These are phyloP conservation scores for Anolis sagrei DNA, from an alignment of 2,113 vertebrate species.

Conservation along the genomic window DNA sequence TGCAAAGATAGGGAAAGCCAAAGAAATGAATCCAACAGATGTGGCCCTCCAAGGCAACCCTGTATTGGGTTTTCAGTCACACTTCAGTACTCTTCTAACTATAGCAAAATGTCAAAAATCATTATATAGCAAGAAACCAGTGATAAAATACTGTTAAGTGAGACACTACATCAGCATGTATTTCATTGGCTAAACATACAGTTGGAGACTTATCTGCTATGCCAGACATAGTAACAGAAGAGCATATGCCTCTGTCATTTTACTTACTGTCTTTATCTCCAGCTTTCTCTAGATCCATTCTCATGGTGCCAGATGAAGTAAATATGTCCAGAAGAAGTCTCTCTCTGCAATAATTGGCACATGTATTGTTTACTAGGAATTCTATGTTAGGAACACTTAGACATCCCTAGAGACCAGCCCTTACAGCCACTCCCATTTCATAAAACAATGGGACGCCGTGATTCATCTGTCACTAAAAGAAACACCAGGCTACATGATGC, in stretches of 20 bases:
- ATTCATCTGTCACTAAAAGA: not conserved
- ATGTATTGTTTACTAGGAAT: slow-evolving; percentile 13
- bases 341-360: not conserved
- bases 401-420: slow-evolving; percentile 14
- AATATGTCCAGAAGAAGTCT: not conserved
- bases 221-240: fast-evolving
- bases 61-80: fast-evolving
- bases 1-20: not conserved
- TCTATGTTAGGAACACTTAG: not conserved
- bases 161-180: not conserved
- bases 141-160: fast-evolving
- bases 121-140: fast-evolving
- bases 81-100: fast-evolving
- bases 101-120: fast-evolving
- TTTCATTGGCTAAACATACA: not conserved
- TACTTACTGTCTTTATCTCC: slow-evolving; percentile 59
- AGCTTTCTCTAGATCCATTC: slow-evolving; percentile 53
- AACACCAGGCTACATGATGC: not conserved
- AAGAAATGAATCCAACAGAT: not conserved
- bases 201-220: fast-evolving
- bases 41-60: not conserved
- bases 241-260: not conserved
- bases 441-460: slow-evolving; percentile 16
- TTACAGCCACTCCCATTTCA: slow-evolving; percentile 41
- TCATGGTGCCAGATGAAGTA: slow-evolving; percentile 12